Conservation (phyloP, 2,113 vertebrate species). For the Varanus komodoensis region DNA sequence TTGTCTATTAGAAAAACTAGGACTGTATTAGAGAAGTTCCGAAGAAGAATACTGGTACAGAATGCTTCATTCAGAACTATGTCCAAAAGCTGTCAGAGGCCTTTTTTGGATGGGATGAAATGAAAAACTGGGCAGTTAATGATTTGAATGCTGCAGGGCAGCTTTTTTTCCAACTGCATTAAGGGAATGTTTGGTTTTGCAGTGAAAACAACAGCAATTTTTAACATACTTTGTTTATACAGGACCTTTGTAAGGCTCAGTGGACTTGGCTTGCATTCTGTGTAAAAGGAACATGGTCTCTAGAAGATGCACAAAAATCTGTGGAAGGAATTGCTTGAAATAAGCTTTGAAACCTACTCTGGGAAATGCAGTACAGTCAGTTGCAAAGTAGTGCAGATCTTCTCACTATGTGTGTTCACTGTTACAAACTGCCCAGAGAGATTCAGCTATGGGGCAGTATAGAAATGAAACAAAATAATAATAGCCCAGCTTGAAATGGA, state of each 20-base stretch:
- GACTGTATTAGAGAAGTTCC: neutral
- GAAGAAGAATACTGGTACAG: neutral
- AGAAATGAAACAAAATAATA: too few relatives aligned
- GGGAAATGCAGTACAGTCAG: neutral
- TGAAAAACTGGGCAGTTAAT: neutral
- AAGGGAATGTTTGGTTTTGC: neutral
- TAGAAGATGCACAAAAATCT: neutral
- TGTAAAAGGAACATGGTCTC: neutral
- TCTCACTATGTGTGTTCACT: neutral
- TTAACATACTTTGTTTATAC: neutral
- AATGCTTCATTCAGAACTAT: neutral
- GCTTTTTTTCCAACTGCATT: neutral
- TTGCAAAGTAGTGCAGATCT: neutral
- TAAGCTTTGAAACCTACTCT: neutral
- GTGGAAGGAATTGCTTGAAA: neutral
- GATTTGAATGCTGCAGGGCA: neutral
- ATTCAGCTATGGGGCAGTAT: too few relatives aligned
- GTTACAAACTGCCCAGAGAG: too few relatives aligned
- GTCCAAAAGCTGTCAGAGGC: neutral
- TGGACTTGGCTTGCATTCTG: neutral
- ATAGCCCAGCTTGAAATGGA: neutral
- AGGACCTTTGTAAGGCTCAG: neutral
- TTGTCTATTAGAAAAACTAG: neutral
- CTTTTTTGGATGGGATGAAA: neutral
- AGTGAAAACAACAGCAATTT: neutral